phyloP scores from a whole-genome alignment of 2,113 vertebrate species.

The Grus americana region DNA sequence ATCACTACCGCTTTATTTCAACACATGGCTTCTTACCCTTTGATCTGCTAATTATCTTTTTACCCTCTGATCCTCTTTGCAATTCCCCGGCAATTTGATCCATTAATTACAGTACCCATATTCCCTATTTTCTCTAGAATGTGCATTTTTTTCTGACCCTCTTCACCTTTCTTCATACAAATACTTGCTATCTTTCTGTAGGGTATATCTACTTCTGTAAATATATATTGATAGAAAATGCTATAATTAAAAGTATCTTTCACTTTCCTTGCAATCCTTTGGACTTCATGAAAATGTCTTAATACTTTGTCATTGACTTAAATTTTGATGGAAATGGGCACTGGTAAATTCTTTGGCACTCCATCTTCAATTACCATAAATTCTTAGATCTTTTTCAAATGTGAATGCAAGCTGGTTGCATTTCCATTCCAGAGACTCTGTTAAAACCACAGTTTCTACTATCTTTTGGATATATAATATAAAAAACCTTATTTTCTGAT shows the following conservation, averaged over 20 bases:
- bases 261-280: not conserved
- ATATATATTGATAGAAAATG: not conserved
- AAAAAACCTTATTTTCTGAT: not conserved
- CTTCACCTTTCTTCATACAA: not conserved
- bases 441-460: not conserved
- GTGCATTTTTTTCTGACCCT: conserved; percentile 3
- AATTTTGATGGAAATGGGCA: not conserved
- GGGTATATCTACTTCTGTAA: not conserved
- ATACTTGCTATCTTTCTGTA: not conserved
- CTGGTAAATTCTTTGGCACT: not conserved
- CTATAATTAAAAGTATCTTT: conserved; percentile 16
- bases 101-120: conserved; percentile 38
- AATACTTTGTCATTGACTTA: not conserved
- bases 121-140: not conserved
- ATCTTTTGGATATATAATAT: not conserved
- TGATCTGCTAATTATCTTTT: conserved; percentile 61
- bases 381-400: not conserved
- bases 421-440: not conserved
- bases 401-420: not conserved
- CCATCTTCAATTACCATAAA: not conserved
- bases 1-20: conserved; percentile 32
- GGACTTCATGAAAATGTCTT: not conserved
- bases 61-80: conserved; percentile 44
- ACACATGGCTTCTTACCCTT: conserved; percentile 39
- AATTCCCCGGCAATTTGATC: conserved; percentile 48